Percentiles rank a stretch among this genome's conserved stretches.
Evolutionary conservation across 2,113 vertebrate species (phyloP).

Genomic region (Sorex fumeus): DNA sequence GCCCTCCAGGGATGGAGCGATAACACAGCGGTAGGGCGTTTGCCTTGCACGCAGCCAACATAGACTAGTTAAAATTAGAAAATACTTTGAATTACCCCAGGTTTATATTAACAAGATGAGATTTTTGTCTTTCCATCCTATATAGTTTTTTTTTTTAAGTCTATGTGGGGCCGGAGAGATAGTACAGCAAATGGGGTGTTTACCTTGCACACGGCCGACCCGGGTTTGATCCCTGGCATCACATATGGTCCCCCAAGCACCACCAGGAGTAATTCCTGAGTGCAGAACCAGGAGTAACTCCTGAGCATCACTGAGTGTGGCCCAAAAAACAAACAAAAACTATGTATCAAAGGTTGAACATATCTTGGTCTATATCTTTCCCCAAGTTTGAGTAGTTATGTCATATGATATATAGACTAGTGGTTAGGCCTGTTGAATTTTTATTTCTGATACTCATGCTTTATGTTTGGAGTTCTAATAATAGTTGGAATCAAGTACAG

Average conservation of each 20-base stretch:
- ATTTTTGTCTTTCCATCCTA: neutral
- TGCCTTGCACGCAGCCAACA: too few species aligned
- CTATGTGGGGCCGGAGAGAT: too few species aligned
- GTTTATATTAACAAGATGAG: neutral
- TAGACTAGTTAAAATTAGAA: slow-evolving; percentile 35
- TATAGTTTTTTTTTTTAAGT: slow-evolving; percentile 12
- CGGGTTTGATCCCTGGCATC: too few species aligned
- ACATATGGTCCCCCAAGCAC: too few species aligned
- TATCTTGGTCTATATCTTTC: neutral
- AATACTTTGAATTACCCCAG: neutral
- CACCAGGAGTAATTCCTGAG: too few species aligned
- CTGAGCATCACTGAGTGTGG: too few species aligned
- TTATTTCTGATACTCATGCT: slow-evolving; percentile 56
- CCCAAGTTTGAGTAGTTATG: neutral
- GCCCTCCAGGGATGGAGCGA: too few species aligned
- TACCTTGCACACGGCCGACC: too few species aligned
- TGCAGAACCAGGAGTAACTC: too few species aligned
- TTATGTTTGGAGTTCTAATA: slow-evolving; percentile 43
- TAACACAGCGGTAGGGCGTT: too few species aligned
- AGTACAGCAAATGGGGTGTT: too few species aligned
- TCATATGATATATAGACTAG: neutral
- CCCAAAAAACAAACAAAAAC: too few species aligned
- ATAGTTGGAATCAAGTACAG: slow-evolving; percentile 28
- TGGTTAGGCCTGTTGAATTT: neutral
- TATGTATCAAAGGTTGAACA: neutral